A percentile compares a stretch with the other conserved stretches of the same genome.
Conservation (phyloP, 1,140 invertebrate genomes). For the Drosophila neocordata region DNA sequence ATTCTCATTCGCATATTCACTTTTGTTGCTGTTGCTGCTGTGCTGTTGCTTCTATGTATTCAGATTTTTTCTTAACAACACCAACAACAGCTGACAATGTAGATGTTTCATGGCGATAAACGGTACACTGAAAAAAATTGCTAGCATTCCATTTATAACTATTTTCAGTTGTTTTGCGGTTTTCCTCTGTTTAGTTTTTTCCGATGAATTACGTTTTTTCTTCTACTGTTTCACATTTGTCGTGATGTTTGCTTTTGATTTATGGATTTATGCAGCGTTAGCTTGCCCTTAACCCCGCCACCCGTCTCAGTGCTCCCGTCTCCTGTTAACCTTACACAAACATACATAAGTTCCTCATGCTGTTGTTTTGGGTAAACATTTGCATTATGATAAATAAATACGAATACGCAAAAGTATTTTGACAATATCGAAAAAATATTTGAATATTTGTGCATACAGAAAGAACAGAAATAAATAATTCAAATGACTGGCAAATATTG, state of each 20-base stretch:
- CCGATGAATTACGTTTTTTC: constrained; percentile 16
- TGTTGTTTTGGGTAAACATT: constrained; percentile 50
- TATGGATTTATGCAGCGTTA: constrained; percentile 69
- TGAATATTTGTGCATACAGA: constrained; percentile 37
- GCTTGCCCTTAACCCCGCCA: background rate
- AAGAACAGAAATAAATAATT: constrained; percentile 28
- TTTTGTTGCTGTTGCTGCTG: constrained; percentile 22
- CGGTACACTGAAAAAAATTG: constrained; percentile 51
- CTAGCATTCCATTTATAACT: background rate
- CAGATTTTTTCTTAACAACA: constrained; percentile 46
- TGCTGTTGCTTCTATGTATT: constrained; percentile 46
- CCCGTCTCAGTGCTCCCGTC: background rate
- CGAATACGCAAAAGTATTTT: constrained; percentile 39
- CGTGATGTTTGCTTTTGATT: constrained; percentile 65
- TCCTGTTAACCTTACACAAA: too few species aligned
- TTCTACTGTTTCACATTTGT: constrained; percentile 35
- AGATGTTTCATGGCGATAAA: constrained; percentile 59
- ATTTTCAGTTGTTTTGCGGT: constrained; percentile 23
- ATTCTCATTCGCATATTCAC: constrained; percentile 12
- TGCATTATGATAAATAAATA: constrained; percentile 62
- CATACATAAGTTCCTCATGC: background rate
- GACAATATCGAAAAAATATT: constrained; percentile 65
- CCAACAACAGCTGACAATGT: constrained; percentile 40
- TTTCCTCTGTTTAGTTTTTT: constrained; percentile 18
- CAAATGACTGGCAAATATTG: constrained; percentile 41